A percentile compares a stretch with the other conserved stretches of the same genome.
These are phyloP conservation scores for Cataglyphis livida DNA, from an alignment of 2,888 invertebrate species.

Conservation along the genomic window DNA sequence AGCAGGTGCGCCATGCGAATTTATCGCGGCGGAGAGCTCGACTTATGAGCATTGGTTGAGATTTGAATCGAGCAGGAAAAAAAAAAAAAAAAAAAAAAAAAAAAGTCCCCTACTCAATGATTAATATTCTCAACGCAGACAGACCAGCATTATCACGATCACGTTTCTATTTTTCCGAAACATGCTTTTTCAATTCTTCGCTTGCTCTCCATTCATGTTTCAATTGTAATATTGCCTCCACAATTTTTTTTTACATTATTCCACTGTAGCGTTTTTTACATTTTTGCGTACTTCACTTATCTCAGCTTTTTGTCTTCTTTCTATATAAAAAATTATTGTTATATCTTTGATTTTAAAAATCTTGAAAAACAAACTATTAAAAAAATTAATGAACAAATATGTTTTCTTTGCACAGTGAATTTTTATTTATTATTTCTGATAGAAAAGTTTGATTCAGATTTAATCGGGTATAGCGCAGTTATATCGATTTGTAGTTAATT, in stretches of 20 bases:
- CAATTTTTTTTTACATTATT: background rate
- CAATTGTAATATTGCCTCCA: background rate
- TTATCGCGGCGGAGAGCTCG: constrained; percentile 74
- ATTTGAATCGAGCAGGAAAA: constrained; percentile 68
- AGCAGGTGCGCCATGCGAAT: constrained; percentile 76
- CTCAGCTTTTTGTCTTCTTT: background rate
- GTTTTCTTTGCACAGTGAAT: background rate
- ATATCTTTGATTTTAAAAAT: background rate
- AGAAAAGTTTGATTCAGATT: background rate
- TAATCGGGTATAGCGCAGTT: background rate
- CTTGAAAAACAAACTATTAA: background rate
- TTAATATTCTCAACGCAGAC: constrained; percentile 51
- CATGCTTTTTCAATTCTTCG: background rate
- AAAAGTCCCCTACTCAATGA: constrained; percentile 25
- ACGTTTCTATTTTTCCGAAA: constrained; percentile 1
- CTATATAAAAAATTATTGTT: background rate
- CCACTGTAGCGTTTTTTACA: background rate
- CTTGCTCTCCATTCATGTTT: background rate
- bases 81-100: constrained; percentile 21
- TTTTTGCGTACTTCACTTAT: background rate
- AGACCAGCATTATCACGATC: constrained; percentile 7
- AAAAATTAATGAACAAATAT: background rate
- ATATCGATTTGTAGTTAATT: background rate
- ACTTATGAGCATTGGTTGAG: constrained; percentile 73
- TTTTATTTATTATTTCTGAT: background rate